phyloP scores from a whole-genome alignment of 2,888 invertebrate species.

The Rhimphoctona megacephalus region DNA sequence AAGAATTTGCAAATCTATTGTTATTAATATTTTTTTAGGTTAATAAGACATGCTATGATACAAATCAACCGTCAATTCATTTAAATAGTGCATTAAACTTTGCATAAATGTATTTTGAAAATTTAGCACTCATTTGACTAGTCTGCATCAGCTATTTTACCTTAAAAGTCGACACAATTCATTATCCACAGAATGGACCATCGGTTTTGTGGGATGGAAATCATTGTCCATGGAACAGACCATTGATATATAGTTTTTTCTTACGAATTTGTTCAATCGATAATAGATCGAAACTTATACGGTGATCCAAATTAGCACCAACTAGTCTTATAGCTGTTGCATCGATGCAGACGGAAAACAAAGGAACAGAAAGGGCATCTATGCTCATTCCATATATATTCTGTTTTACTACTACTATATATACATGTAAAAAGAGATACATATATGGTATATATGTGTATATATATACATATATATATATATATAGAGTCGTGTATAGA shows the following conservation, averaged over 20 bases:
- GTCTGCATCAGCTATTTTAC: no score
- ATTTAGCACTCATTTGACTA: no score
- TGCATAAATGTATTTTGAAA: no score
- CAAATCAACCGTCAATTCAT: no score
- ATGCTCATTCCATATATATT: conserved; percentile 54
- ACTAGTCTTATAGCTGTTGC: conserved; percentile 12
- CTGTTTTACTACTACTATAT: conserved; percentile 11
- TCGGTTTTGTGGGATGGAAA: neutral
- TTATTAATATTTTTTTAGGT: no score
- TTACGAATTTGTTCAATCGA: neutral
- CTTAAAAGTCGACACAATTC: no score
- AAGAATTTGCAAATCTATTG: no score
- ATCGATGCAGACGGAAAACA: conserved; percentile 56
- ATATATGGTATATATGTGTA: conserved; percentile 1
- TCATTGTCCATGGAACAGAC: neutral
- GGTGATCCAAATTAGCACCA: conserved; percentile 33
- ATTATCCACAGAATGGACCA: no score
- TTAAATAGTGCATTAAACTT: no score
- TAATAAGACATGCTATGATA: no score
- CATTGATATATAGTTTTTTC: neutral
- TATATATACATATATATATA: conserved; percentile 1
- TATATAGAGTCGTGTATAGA: conserved; percentile 26
- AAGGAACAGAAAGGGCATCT: conserved; percentile 59
- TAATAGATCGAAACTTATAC: neutral
- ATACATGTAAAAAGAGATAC: conserved; percentile 2